These are phyloP conservation scores for pig (Sus scrofa) DNA, from an alignment of 2,113 vertebrate genomes.

Conservation along the genomic window DNA sequence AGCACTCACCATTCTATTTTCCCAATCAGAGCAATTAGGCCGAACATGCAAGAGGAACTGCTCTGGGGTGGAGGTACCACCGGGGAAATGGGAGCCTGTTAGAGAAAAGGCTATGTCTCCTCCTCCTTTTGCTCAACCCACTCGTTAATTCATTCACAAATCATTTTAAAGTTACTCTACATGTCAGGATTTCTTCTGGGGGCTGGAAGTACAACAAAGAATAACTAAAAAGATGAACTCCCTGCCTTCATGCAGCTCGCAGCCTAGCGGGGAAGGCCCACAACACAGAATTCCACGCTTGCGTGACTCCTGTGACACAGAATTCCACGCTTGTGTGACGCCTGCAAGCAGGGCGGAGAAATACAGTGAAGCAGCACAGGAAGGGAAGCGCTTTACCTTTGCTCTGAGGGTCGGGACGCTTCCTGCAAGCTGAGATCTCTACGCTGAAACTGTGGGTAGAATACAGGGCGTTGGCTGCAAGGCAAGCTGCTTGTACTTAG, in stretches of 20 bases:
- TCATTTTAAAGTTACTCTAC: not conserved
- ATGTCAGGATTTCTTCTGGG: not conserved
- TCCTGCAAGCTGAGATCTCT: not conserved
- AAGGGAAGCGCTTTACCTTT: not conserved
- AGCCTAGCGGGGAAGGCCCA: not conserved
- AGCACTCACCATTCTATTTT: not conserved
- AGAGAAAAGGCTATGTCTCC: not conserved
- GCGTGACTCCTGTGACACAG: not conserved
- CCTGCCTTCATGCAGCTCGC: not conserved
- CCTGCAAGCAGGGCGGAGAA: not conserved
- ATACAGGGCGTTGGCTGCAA: not conserved
- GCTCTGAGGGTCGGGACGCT: not conserved
- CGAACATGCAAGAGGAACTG: not conserved
- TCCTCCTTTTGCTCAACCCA: not conserved
- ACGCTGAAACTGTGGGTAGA: not conserved
- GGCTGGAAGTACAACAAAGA: not conserved
- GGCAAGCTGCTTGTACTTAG: not conserved
- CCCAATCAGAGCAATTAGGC: not conserved
- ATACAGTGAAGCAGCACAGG: not conserved
- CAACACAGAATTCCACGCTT: not conserved
- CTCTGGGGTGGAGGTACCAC: not conserved
- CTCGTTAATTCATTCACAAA: not conserved
- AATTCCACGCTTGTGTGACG: not conserved
- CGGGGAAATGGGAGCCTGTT: not conserved
- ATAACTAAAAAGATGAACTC: not conserved